Conservation (phyloP, 2,888 invertebrate species). For the Invenusta paracnida region DNA sequence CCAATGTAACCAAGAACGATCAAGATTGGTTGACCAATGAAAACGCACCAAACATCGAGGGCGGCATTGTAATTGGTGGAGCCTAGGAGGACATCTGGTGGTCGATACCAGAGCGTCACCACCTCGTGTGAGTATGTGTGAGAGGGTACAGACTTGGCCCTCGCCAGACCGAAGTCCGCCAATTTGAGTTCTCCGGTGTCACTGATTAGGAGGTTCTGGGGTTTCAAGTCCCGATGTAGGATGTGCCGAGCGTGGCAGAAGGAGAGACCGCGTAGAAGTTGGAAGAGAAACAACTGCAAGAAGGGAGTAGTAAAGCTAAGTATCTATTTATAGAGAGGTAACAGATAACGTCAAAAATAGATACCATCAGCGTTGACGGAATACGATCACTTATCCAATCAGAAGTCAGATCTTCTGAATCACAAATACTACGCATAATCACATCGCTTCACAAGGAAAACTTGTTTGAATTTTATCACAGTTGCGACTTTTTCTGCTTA, state of each 20-base stretch:
- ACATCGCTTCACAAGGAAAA: too few species aligned
- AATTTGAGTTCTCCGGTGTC: conserved; percentile 92
- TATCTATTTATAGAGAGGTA: too few species aligned
- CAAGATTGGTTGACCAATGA: too few species aligned
- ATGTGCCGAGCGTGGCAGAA: conserved; percentile 94
- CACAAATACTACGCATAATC: too few species aligned
- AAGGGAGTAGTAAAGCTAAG: conserved; percentile 32
- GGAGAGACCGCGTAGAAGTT: conserved; percentile 85
- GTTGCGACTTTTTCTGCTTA: too few species aligned
- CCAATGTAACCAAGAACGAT: too few species aligned
- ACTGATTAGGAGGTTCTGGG: conserved; percentile 94
- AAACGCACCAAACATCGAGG: conserved; percentile 67
- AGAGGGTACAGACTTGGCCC: conserved; percentile 96
- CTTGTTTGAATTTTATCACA: too few species aligned
- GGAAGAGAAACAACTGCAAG: conserved; percentile 83
- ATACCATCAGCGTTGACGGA: too few species aligned
- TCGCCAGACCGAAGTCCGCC: conserved; percentile 87
- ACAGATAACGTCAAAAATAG: too few species aligned
- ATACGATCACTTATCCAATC: too few species aligned
- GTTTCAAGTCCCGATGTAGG: conserved; percentile 91
- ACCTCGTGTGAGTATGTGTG: conserved; percentile 93
- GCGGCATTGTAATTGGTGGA: conserved; percentile 73
- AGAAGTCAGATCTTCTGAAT: too few species aligned
- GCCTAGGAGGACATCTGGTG: conserved; percentile 93
- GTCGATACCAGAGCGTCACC: conserved; percentile 97